These are phyloP conservation scores for Triops cancriformis DNA, from an alignment of 1,140 invertebrate species.

Conservation along the genomic window DNA sequence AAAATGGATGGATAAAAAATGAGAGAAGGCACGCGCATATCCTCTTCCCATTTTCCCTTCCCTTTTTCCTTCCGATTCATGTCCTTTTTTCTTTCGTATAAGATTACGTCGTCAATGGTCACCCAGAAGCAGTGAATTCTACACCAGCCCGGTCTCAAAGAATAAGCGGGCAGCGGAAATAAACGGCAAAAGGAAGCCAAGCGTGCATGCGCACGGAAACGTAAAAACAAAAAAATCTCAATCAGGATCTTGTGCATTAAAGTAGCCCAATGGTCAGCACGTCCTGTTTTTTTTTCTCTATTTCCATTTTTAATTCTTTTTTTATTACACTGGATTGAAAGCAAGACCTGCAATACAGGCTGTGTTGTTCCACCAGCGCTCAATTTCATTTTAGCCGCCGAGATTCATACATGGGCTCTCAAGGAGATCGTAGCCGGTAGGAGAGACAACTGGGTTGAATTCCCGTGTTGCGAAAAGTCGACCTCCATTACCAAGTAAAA, in stretches of 20 bases:
- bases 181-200: neutral
- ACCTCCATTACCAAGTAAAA: neutral
- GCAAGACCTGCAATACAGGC: neutral
- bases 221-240: neutral
- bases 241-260: neutral
- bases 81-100: neutral
- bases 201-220: neutral
- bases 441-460: neutral
- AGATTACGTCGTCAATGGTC: neutral
- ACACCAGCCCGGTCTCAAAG: neutral
- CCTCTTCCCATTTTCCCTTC: neutral
- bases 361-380: neutral
- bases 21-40: neutral
- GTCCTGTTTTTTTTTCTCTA: neutral
- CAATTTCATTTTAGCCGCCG: neutral
- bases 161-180: neutral
- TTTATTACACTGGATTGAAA: neutral
- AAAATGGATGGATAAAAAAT: constrained; percentile 6
- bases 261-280: neutral
- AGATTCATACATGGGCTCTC: neutral
- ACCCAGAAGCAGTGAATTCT: neutral
- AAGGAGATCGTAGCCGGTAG: neutral
- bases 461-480: neutral
- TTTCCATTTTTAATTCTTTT: neutral
- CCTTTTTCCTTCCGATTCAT: neutral